Evolutionary conservation across 1,140 invertebrate genomes (phyloP).

Genomic region (Camponotus pennsylvanicus): DNA sequence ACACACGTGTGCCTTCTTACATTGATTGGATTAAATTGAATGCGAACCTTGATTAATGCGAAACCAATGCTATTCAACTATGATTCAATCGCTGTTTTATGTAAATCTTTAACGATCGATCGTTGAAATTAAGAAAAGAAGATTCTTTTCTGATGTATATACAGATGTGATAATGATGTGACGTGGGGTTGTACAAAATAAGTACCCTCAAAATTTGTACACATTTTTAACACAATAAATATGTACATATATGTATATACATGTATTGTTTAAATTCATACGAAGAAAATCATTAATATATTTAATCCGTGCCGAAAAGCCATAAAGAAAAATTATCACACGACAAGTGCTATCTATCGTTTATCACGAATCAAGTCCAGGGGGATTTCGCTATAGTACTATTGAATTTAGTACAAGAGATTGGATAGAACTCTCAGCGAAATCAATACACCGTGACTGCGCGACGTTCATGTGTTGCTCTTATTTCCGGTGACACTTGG

Average conservation of each 20-base stretch:
- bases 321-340: not conserved
- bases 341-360: not conserved
- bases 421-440: conserved; percentile 26
- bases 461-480: conserved; percentile 72
- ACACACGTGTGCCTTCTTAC: conserved; percentile 78
- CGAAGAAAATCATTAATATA: not conserved
- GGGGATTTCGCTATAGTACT: not conserved
- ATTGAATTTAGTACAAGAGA: conserved; percentile 20
- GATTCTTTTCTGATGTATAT: not conserved
- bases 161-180: not conserved
- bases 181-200: not conserved
- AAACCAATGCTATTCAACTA: not conserved
- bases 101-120: not conserved
- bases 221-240: conserved; percentile 47
- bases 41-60: not conserved
- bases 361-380: not conserved
- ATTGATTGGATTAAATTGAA: conserved; percentile 67
- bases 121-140: not conserved
- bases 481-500: conserved; percentile 65
- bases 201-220: conserved; percentile 22
- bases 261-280: not conserved
- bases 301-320: not conserved
- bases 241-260: not conserved
- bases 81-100: not conserved
- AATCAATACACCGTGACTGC: conserved; percentile 73